phyloP scores from a whole-genome alignment of 2,113 vertebrate genomes.

The Cinclus mexicanus region DNA sequence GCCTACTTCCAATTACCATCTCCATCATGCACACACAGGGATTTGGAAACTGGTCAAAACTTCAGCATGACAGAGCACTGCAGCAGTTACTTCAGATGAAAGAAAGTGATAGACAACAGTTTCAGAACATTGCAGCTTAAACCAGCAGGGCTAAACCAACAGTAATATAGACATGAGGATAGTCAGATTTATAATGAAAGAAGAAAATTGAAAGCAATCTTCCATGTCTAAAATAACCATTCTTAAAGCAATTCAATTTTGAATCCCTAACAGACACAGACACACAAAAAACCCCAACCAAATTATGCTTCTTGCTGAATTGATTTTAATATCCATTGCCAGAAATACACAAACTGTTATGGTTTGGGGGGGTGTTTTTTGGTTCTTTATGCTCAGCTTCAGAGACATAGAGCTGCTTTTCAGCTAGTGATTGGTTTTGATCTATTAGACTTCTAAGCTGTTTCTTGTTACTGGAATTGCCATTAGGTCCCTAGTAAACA shows the following conservation, averaged over 20 bases:
- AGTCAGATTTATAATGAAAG: not conserved
- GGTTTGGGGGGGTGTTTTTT: not conserved
- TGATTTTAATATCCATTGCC: not conserved
- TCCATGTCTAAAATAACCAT: not conserved
- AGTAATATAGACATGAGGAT: fast-evolving
- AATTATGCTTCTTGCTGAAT: not conserved
- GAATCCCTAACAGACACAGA: not conserved
- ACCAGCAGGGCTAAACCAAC: not conserved
- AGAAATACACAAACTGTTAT: not conserved
- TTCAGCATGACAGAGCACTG: not conserved
- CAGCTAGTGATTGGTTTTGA: not conserved
- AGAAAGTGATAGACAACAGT: not conserved
- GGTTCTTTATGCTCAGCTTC: not conserved
- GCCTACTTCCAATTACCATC: not conserved
- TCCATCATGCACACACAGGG: not conserved
- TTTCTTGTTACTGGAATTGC: slow-evolving; percentile 15
- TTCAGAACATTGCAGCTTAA: not conserved
- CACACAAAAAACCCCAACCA: not conserved
- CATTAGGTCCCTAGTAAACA: not conserved
- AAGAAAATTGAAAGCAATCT: not conserved
- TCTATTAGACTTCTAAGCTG: not conserved
- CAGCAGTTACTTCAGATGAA: not conserved
- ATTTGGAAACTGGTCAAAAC: not conserved
- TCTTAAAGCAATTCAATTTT: not conserved
- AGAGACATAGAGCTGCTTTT: not conserved